These are phyloP conservation scores for Lamprologus sp. DNA, from an alignment of 2,113 vertebrate species.

Conservation along the genomic window DNA sequence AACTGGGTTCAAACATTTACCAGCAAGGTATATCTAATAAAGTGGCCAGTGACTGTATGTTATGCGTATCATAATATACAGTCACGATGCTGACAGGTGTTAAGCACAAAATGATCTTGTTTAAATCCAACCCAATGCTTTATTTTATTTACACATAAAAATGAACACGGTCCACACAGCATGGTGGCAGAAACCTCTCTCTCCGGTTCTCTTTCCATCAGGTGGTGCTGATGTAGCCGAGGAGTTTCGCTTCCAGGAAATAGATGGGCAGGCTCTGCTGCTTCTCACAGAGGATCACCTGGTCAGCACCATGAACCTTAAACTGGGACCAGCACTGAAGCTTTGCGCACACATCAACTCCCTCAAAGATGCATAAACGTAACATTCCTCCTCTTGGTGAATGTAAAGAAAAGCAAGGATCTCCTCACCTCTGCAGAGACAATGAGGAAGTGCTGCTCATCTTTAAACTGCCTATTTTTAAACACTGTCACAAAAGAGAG, in stretches of 20 bases:
- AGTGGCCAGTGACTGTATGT: background rate
- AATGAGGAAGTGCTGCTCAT: background rate
- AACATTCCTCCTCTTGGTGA: background rate
- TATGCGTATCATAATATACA: background rate
- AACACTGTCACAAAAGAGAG: background rate
- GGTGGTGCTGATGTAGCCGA: constrained; percentile 83
- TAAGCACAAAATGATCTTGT: background rate
- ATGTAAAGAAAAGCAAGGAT: background rate
- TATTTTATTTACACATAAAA: background rate
- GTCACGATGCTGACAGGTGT: background rate
- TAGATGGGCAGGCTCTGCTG: constrained; percentile 90
- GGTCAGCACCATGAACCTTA: constrained; percentile 92
- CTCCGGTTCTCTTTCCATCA: constrained; percentile 30
- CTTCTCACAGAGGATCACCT: constrained; percentile 92
- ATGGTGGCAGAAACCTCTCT: background rate
- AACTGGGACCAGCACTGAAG: constrained; percentile 89
- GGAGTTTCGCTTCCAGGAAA: constrained; percentile 89
- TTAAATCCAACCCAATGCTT: background rate
- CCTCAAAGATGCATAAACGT: constrained; percentile 76
- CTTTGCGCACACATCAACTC: constrained; percentile 89
- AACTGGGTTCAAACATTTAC: background rate
- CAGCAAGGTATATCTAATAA: background rate
- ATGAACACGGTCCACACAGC: background rate
- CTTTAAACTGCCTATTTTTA: background rate
- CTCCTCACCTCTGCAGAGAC: background rate